Conservation (phyloP, 1,140 invertebrate genomes). For the Trachymyrmex cornetzi region DNA sequence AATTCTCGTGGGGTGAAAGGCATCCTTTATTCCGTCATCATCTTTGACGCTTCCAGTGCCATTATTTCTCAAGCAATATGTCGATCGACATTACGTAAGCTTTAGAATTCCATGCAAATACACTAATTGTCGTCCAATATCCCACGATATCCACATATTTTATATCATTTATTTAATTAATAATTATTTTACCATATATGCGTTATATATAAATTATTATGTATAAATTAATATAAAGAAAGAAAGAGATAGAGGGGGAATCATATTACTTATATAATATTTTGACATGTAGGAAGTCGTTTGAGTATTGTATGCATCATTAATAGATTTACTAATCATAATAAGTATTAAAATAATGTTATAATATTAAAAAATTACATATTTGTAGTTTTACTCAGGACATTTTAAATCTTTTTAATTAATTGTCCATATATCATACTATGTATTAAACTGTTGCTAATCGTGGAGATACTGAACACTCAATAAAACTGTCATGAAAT, state of each 20-base stretch:
- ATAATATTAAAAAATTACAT: neutral
- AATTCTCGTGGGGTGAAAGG: constrained; percentile 77
- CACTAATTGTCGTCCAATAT: constrained; percentile 11
- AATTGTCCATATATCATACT: neutral
- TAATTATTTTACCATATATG: neutral
- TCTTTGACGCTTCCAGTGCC: constrained; percentile 56
- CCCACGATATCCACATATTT: neutral
- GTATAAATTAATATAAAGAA: neutral
- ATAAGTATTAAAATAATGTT: neutral
- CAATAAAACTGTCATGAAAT: constrained; percentile 48
- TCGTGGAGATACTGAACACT: constrained; percentile 40
- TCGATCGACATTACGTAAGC: constrained; percentile 19
- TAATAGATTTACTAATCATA: neutral
- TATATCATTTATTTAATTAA: neutral
- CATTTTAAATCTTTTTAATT: constrained; percentile 20
- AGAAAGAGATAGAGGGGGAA: neutral
- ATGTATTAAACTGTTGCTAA: constrained; percentile 52
- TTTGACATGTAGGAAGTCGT: neutral
- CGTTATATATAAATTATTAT: neutral
- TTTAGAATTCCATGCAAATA: neutral
- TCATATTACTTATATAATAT: neutral
- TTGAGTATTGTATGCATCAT: neutral
- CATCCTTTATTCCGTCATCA: constrained; percentile 72
- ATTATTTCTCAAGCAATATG: constrained; percentile 25
- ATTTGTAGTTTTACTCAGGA: constrained; percentile 14